Evolutionary conservation across 2,113 vertebrate species (phyloP), one percentile per base, ranked within the genome.

Genomic region (Cynoglossus semilaevis): DNA sequence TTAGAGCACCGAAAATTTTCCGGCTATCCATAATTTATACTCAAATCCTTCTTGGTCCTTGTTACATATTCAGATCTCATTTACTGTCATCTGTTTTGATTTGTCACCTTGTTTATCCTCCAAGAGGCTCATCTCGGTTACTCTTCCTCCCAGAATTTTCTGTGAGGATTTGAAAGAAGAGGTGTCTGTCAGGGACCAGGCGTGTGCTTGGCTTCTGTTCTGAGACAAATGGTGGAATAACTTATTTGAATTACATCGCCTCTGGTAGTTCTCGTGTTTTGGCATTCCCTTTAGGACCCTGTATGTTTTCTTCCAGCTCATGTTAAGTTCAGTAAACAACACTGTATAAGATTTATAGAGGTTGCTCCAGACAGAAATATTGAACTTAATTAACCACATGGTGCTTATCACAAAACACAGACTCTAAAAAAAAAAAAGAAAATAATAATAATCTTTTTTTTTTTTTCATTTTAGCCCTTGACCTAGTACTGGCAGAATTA

Each of bases 21-120:
- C 87, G 76, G 62, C 54, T 76, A 91, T 94, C 90, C 86, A 93
- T 95, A 94, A 96, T 96, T 95, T 91, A 96, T 95, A 91, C 90
- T 84, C 90, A 88, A 83, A 90, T 90, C 89, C 87, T 81, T 79
- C 90, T 48, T 5, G 63, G 76, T 87, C 81, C 73, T 70, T 68
- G 76, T 83, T 90, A 84, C 87, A 84, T 87, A 78, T 82, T 91
- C 92, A 76, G 77, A 87, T 70, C 88, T 91, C 89, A 91, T 92
- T 93, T 91, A 81, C 84, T 54, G 44, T 82, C 59, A 70, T 67
- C 82, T 68, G 2, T 75, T 77, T 76, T 67, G 87, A 78, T 54
- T 67, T 36, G 1, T 66, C 63, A 58, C 82, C 80, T 87, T 88
- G 11, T 41, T 37, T 68, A 87, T 91, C 83, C 85, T 82, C 81